Evolutionary conservation across 2,113 vertebrate species (phyloP).

Genomic region (Leucoraja erinaceus): DNA sequence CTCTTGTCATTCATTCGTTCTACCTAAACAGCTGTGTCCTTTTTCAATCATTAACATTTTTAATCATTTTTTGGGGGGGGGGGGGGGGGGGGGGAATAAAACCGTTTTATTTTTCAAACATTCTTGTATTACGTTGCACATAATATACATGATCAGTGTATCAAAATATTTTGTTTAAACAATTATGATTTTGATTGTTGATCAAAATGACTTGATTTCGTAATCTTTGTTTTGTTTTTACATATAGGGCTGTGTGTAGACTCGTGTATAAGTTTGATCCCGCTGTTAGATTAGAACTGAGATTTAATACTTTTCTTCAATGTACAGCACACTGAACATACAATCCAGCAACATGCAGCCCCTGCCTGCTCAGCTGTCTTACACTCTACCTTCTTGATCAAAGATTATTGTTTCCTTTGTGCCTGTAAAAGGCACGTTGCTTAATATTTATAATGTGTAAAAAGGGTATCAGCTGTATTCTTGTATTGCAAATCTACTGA

Average conservation of each 20-base stretch:
- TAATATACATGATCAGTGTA: not conserved
- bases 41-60: slow-evolving; percentile 3
- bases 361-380: not conserved
- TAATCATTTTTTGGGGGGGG: not conserved
- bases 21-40: not conserved
- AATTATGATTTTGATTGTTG: not conserved
- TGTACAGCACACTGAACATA: not conserved
- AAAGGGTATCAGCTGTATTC: not conserved
- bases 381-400: not conserved
- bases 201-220: not conserved
- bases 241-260: no score
- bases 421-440: not conserved
- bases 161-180: not conserved
- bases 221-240: not conserved
- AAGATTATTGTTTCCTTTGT: not conserved
- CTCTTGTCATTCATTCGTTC: not conserved
- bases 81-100: not conserved
- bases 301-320: no score
- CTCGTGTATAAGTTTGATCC: no score
- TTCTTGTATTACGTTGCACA: not conserved
- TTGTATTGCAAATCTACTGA: not conserved
- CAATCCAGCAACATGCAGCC: not conserved
- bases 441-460: not conserved
- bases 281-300: not conserved
- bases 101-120: not conserved